A percentile compares a stretch with the other conserved stretches of the same genome.
Conservation (phyloP, 2,113 vertebrate genomes). For the Colaptes auratus region DNA sequence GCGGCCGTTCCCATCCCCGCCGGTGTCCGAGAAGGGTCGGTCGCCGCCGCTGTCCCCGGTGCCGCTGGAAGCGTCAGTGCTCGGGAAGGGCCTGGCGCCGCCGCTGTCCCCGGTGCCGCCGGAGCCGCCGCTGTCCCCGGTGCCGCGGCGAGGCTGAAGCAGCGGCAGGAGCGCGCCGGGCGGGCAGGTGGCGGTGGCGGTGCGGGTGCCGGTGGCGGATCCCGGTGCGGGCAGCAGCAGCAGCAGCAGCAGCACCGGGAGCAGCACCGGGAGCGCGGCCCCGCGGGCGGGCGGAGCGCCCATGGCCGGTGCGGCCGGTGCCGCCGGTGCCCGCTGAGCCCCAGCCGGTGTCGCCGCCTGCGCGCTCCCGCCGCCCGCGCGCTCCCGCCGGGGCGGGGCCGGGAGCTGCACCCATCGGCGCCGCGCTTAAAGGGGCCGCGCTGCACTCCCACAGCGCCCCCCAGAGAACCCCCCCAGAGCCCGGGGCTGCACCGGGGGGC, state of each 20-base stretch:
- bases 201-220: constrained; percentile 18
- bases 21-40: background rate
- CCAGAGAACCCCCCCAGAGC: no score
- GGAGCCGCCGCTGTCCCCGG: constrained; percentile 52
- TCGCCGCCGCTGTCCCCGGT: background rate
- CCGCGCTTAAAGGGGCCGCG: background rate
- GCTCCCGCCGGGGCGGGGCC: background rate
- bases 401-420: background rate
- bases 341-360: background rate
- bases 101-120: constrained; percentile 75
- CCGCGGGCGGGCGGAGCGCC: no score
- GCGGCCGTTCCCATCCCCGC: background rate
- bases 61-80: constrained; percentile 23
- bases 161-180: background rate
- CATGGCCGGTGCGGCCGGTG: no score
- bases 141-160: constrained; percentile 56
- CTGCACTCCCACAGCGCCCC: background rate
- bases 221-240: background rate
- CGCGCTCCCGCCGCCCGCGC: background rate
- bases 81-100: constrained; percentile 59
- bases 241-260: background rate
- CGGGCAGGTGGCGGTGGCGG: background rate
- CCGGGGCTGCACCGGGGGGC: background rate
- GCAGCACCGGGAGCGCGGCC: background rate
- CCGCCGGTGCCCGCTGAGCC: no score